phyloP scores from a whole-genome alignment of 2,113 vertebrate species.

The Sylvilagus bachmani region DNA sequence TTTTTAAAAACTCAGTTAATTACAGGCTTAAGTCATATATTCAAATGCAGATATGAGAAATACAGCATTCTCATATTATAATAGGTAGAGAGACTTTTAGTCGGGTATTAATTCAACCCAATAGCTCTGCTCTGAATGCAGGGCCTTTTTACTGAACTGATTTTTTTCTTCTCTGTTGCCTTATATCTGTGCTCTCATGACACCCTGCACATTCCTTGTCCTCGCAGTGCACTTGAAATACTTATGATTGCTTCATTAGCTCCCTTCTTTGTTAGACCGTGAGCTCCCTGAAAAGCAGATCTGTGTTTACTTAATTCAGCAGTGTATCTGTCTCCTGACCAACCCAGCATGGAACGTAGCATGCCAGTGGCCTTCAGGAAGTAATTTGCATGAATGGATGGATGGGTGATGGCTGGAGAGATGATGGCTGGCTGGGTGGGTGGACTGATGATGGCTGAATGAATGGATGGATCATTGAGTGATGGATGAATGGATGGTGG shows the following conservation, averaged over 20 bases:
- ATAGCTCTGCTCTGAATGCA: neutral
- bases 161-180: neutral
- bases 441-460: neutral
- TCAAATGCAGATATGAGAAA: slow-evolving; percentile 59
- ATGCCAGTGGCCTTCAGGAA: neutral
- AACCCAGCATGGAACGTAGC: neutral
- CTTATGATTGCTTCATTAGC: slow-evolving; percentile 42
- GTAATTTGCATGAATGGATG: neutral
- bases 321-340: neutral
- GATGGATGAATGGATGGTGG: neutral
- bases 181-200: neutral
- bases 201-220: neutral
- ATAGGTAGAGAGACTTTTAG: slow-evolving; percentile 59
- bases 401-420: neutral
- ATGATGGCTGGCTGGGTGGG: neutral
- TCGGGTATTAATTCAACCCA: slow-evolving; percentile 33
- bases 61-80: slow-evolving; percentile 64
- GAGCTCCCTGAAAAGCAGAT: neutral
- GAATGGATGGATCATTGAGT: neutral
- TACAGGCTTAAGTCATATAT: slow-evolving; percentile 76
- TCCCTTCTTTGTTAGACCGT: neutral
- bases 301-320: neutral
- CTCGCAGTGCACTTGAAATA: slow-evolving; percentile 37
- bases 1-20: slow-evolving; percentile 78
- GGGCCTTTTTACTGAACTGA: slow-evolving; percentile 3